These are phyloP conservation scores for Tachina fera DNA, from an alignment of 2,888 invertebrate genomes.

Conservation along the genomic window DNA sequence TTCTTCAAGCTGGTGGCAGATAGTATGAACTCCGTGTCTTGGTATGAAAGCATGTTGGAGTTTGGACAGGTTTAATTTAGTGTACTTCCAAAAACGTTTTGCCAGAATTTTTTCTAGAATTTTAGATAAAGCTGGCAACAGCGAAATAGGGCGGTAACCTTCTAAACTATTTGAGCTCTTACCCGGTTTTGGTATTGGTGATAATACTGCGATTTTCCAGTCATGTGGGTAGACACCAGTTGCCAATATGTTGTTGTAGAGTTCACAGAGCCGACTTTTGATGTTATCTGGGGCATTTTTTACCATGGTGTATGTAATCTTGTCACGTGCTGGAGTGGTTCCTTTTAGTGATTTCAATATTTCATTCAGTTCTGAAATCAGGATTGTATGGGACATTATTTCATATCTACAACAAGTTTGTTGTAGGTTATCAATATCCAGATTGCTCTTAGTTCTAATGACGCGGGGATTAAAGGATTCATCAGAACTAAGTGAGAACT, in stretches of 20 bases:
- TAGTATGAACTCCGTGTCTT: not conserved
- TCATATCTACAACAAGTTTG: not conserved
- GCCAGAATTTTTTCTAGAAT: not conserved
- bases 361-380: not conserved
- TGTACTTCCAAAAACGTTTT: conserved; percentile 2
- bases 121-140: not conserved
- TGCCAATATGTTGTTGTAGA: too few species aligned
- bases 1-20: not conserved
- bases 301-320: too few species aligned
- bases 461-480: not conserved
- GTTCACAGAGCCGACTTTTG: too few species aligned
- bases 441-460: not conserved
- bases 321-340: not conserved
- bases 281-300: too few species aligned
- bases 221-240: too few species aligned
- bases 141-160: not conserved
- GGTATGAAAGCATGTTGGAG: not conserved
- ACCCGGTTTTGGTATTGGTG: too few species aligned
- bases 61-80: not conserved
- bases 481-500: not conserved
- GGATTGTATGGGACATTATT: too few species aligned
- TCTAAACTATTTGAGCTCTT: not conserved
- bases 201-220: too few species aligned
- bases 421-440: not conserved
- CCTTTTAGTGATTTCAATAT: not conserved